Evolutionary conservation across 2,797 vertebrate species (phyloP), one percentile per base, ranked within the genome.

Genomic region (Scomberomorus guttatus): DNA sequence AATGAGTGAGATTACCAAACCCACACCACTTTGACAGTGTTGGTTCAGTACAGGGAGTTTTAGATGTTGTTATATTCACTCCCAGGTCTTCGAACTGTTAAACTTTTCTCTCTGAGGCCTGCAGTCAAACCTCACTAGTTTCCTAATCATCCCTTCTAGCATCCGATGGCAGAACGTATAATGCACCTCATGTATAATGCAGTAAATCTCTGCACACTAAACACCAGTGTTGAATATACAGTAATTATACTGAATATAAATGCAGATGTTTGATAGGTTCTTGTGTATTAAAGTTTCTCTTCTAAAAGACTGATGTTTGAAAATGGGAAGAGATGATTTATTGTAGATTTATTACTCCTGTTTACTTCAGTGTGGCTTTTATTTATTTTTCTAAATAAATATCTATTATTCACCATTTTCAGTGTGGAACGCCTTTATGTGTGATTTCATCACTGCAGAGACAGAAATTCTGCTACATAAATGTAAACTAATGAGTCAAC

Each of bases 321-420:
- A 48, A 42, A 74, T 0, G 0, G 3, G 22, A 65, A 51, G 44
- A 46, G 37, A 51, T 48, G 65, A 11, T 51, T 61, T 58, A 52
- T 55, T 79, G 65, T 81, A 25, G 12, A 42, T 57, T 27, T 77
- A n/a, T 80, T 63, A 0, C 29, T 70, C 63, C 25, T 71, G 61
- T 77, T 83, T 32, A 74, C 42, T 8, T 83, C 39, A 65, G 34
- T 87, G 81, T 84, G 74, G n/a, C 22, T 81, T 11, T 71, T 82
- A 59, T 86, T 89, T 90, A 79, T 86, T 90, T 87, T 87, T 90
- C 29, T 85, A 79, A 90, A 90, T 87, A 87, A 87, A 89, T 65
- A 63, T 55, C 15, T 81, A 22, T 70, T 76, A 57, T 60, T 87
- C 39, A 72, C 44, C 68, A 62, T 65, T 3, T 37, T 57, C 22